These are phyloP conservation scores for Oopsacas minuta DNA, from an alignment of 37 sponge, comb jelly and placozoan genomes.

Conservation along the genomic window DNA sequence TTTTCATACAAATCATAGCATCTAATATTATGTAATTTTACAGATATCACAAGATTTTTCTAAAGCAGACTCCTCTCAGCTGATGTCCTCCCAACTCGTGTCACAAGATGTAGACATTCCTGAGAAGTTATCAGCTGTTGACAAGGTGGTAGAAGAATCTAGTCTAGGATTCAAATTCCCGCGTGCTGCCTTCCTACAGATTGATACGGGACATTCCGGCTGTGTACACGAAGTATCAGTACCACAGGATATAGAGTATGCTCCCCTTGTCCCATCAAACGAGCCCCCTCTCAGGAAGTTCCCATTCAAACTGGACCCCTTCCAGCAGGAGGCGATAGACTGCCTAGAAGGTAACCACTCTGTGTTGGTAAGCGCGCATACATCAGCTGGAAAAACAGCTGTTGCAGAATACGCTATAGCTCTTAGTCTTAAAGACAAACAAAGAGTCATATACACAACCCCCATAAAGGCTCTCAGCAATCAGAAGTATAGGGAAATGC, in stretches of 20 bases:
- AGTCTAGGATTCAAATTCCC: background rate
- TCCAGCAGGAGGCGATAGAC: constrained; percentile 80
- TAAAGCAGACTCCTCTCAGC: too few relatives aligned
- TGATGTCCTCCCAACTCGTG: too few relatives aligned
- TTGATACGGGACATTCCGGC: constrained; percentile 12
- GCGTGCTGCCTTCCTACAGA: background rate
- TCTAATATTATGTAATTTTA: too few relatives aligned
- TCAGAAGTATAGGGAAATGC: constrained; percentile 88
- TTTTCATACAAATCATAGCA: too few relatives aligned
- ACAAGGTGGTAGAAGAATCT: background rate
- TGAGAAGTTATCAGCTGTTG: background rate
- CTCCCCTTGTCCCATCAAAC: background rate
- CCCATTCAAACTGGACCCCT: constrained; percentile 81
- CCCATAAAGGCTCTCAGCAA: constrained; percentile 97
- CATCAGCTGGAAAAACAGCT: constrained; percentile 95
- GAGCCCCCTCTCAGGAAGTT: constrained; percentile 37
- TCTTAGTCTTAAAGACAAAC: constrained; percentile 69
- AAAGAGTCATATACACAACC: constrained; percentile 97
- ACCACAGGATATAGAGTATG: background rate
- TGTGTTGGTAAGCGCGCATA: constrained; percentile 89
- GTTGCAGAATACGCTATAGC: constrained; percentile 99
- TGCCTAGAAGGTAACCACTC: constrained; percentile 85
- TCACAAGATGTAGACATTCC: background rate
- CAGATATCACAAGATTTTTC: too few relatives aligned
- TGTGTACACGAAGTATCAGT: constrained; percentile 7